Evolutionary conservation across 2,888 invertebrate genomes (phyloP), one percentile per base, ranked within the genome.

Genomic region (Mactromeris polynyma): DNA sequence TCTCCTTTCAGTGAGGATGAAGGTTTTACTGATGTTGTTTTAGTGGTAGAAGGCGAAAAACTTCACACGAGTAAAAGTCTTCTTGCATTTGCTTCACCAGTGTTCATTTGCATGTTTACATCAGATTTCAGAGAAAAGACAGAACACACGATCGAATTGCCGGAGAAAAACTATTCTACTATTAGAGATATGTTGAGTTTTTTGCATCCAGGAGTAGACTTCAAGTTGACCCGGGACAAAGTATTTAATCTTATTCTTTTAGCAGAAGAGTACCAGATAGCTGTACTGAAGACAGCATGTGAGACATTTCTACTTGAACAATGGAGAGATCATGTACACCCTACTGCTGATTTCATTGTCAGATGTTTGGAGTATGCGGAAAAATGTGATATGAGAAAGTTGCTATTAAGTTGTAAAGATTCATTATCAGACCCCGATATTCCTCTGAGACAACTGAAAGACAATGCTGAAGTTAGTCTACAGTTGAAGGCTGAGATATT

Each of bases 101-200:
- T 93, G 2, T 93, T 93, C 78, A 90, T 82, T 54, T 92, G 92
- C 69, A 93, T 93, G 93, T 93, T 93, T 54, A 92, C 93, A 17
- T 54, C 90, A 21, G 89, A 92, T 21, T 93, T 93, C 77, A 91
- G 80, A 83, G 93, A 93, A 84, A 92, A 88, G 51, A 78, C 85
- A 33, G 91, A 93, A 82, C 86, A 89, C 69, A 90, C 89, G 26
- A 87, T 93, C 33, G 73, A 89, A 31, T 77, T 93, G 21, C 93
- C 93, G 4, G 92, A 89, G 17, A 93, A 93, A 77, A 82, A 88
- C 9, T 89, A 87, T 31, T n/a, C 82, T 26, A 89, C 92, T 77
- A 81, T 93, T 11, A 64, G 87, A 14, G 93, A 93, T 40, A 83
- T 93, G 87, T 79, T 93, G 33, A 88, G 89, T 0, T 93, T 92